Evolutionary conservation across 2,797 vertebrate species (phyloP).

Genomic region (Oreortyx pictus): DNA sequence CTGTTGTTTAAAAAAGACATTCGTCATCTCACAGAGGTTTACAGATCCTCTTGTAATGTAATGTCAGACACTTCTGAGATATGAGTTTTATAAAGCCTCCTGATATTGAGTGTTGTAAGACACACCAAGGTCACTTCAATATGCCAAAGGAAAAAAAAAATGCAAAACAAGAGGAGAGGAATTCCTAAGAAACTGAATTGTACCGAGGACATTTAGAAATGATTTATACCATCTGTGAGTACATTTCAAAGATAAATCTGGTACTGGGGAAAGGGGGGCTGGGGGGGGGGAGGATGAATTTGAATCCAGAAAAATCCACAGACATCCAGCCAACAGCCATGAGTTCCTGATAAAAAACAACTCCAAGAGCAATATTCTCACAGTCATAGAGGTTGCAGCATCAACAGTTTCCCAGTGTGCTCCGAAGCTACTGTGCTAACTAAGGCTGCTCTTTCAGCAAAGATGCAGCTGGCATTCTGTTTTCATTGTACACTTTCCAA

Average conservation of each 20-base stretch:
- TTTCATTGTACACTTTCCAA: slow-evolving; percentile 62
- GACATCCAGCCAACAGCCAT: slow-evolving; percentile 72
- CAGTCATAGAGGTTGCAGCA: slow-evolving; percentile 72
- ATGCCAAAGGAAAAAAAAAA: slow-evolving; percentile 65
- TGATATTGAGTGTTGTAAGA: slow-evolving; percentile 81
- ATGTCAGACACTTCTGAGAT: slow-evolving; percentile 87
- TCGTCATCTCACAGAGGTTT: slow-evolving; percentile 85
- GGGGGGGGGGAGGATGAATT: slow-evolving; percentile 31
- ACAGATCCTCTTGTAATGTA: slow-evolving; percentile 86
- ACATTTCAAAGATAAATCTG: slow-evolving; percentile 73
- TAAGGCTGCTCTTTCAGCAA: slow-evolving; percentile 53
- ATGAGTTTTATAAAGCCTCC: slow-evolving; percentile 83
- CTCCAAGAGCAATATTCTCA: slow-evolving; percentile 72
- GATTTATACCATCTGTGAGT: slow-evolving; percentile 72
- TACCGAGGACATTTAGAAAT: slow-evolving; percentile 55
- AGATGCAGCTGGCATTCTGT: slow-evolving; percentile 56
- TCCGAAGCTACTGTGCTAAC: slow-evolving; percentile 69
- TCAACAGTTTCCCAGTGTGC: slow-evolving; percentile 72
- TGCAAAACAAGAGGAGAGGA: slow-evolving; percentile 73
- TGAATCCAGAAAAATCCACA: slow-evolving; percentile 76
- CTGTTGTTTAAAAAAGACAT: slow-evolving; percentile 90
- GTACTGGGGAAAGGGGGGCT: slow-evolving; percentile 4
- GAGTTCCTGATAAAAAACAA: slow-evolving; percentile 75
- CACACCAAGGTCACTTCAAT: slow-evolving; percentile 82
- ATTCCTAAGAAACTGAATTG: slow-evolving; percentile 73